phyloP scores from a whole-genome alignment of 1,140 invertebrate species.

The Drosophila mauritiana region DNA sequence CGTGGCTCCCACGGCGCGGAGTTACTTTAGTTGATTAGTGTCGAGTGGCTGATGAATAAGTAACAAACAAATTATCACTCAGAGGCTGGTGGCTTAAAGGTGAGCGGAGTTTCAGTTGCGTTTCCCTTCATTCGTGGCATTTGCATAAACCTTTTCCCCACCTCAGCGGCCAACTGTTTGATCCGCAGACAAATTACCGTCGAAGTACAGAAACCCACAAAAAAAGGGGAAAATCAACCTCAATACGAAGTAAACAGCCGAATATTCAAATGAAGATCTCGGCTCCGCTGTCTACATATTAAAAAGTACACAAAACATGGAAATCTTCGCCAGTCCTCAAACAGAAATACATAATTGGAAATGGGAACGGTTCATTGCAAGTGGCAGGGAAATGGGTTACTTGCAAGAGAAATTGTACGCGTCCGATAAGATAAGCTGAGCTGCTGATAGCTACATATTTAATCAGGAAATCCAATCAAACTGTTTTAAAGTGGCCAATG shows the following conservation, averaged over 20 bases:
- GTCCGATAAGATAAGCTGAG: background rate
- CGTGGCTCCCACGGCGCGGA: conserved; percentile 8
- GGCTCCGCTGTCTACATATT: conserved; percentile 58
- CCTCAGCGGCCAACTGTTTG: conserved; percentile 52
- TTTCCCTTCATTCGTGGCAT: conserved; percentile 29
- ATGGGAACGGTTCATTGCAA: conserved; percentile 2
- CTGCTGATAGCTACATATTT: background rate
- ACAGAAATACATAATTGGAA: conserved; percentile 19
- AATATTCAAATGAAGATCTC: conserved; percentile 36
- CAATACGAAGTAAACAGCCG: conserved; percentile 23
- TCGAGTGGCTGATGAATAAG: conserved; percentile 75
- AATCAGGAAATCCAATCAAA: background rate
- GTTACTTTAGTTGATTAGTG: conserved; percentile 78
- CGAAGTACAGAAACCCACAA: conserved; percentile 9
- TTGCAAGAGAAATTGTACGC: conserved; percentile 9
- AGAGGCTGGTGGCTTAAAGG: conserved; percentile 9
- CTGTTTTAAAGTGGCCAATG: too few species aligned
- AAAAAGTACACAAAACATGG: conserved; percentile 34
- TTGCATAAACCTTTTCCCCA: conserved; percentile 58
- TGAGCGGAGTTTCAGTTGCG: background rate
- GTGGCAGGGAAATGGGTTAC: conserved; percentile 9
- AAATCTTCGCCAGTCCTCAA: conserved; percentile 17
- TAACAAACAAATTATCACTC: conserved; percentile 64
- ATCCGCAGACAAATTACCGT: conserved; percentile 69
- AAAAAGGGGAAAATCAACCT: conserved; percentile 36